Evolutionary conservation across 2,797 vertebrate genomes (phyloP).

Genomic region (Darevskia nairensis): DNA sequence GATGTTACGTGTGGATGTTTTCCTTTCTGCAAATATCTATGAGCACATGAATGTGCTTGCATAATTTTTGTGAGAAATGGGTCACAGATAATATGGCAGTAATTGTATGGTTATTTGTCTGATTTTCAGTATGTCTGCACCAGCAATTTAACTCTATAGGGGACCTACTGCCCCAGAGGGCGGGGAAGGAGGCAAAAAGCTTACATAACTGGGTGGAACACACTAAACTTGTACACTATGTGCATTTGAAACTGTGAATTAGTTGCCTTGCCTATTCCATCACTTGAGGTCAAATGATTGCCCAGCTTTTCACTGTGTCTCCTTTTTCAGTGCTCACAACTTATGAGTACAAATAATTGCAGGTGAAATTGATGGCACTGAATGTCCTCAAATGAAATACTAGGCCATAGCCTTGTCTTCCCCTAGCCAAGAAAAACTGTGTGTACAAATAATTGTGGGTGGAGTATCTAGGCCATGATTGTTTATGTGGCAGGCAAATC

Average conservation of each 20-base stretch:
- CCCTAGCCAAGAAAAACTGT: not conserved
- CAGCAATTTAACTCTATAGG: not conserved
- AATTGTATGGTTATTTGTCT: not conserved
- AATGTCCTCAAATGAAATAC: not conserved
- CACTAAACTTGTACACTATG: not conserved
- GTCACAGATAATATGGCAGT: not conserved
- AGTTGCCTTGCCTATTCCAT: not conserved
- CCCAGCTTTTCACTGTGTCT: conserved; percentile 18
- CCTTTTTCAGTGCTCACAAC: not conserved
- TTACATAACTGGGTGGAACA: not conserved
- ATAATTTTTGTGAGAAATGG: conserved; percentile 1
- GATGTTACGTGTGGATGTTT: conserved; percentile 11
- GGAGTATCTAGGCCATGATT: conserved; percentile 15
- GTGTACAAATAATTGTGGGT: not conserved
- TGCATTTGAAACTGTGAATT: conserved; percentile 8
- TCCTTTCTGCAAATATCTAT: conserved; percentile 9
- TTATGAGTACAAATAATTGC: conserved; percentile 1
- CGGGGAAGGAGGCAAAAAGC: not conserved
- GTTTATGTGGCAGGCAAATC: not conserved
- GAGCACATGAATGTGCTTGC: not conserved
- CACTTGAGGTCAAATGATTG: not conserved
- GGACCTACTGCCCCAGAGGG: not conserved
- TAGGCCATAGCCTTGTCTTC: not conserved
- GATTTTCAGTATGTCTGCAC: not conserved
- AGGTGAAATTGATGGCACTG: not conserved